phyloP scores from a whole-genome alignment of 2,797 vertebrate genomes.

The Serranus cabrilla region DNA sequence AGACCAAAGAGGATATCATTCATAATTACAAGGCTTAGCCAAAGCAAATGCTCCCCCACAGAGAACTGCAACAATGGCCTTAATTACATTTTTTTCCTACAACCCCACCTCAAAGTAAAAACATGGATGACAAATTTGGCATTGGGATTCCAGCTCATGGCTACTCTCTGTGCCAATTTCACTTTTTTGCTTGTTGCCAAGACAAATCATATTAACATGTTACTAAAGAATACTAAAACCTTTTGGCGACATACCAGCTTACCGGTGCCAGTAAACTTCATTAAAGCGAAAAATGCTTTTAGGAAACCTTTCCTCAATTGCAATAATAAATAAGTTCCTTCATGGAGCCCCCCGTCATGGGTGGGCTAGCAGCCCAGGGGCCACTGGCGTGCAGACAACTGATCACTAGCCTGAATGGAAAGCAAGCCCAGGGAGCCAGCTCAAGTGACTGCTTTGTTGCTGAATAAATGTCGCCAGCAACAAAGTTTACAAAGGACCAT shows the following conservation, averaged over 20 bases:
- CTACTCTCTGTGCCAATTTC: slow-evolving; percentile 81
- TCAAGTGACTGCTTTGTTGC: slow-evolving; percentile 89
- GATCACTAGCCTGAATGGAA: slow-evolving; percentile 87
- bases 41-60: slow-evolving; percentile 79
- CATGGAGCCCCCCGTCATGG: slow-evolving; percentile 83
- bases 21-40: slow-evolving; percentile 84
- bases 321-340: slow-evolving; percentile 89
- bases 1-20: slow-evolving; percentile 84
- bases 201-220: slow-evolving; percentile 88
- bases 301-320: slow-evolving; percentile 84
- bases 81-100: slow-evolving; percentile 83
- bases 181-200: slow-evolving; percentile 83
- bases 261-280: slow-evolving; percentile 84
- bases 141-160: slow-evolving; percentile 82
- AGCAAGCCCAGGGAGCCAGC: slow-evolving; percentile 85
- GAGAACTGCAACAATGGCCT: slow-evolving; percentile 84
- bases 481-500: slow-evolving; percentile 87
- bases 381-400: slow-evolving; percentile 86
- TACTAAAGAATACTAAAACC: slow-evolving; percentile 85
- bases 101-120: slow-evolving; percentile 84
- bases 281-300: slow-evolving; percentile 83
- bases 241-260: slow-evolving; percentile 79
- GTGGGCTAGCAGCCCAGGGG: slow-evolving; percentile 85
- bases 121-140: slow-evolving; percentile 84
- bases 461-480: slow-evolving; percentile 85